Conservation (phyloP, 2,797 vertebrate species). For the Poliocrania exsul region DNA sequence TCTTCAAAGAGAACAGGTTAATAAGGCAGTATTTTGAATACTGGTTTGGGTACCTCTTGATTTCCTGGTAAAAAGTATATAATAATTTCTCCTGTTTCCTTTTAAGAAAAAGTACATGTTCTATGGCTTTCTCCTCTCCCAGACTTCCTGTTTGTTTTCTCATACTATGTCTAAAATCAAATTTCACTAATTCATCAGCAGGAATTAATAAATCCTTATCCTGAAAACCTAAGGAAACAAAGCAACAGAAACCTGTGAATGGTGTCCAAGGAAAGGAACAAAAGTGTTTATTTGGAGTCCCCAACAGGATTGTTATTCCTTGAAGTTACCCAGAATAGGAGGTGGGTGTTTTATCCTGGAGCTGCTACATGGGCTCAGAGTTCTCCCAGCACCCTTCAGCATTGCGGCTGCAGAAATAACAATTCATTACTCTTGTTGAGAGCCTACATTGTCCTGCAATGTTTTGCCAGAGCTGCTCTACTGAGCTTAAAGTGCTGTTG, state of each 20-base stretch:
- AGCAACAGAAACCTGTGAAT: not conserved
- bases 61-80: not conserved
- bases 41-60: not conserved
- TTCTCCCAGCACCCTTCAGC: not conserved
- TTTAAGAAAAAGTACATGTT: not conserved
- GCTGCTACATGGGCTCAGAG: not conserved
- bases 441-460: not conserved
- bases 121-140: not conserved
- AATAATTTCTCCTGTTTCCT: not conserved
- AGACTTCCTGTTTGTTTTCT: constrained; percentile 30
- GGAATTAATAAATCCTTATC: constrained; percentile 21
- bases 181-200: not conserved
- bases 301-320: not conserved
- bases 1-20: not conserved
- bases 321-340: not conserved
- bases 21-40: not conserved
- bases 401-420: not conserved
- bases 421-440: not conserved
- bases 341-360: not conserved
- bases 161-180: not conserved
- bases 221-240: not conserved
- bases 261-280: not conserved
- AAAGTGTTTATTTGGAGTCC: not conserved
- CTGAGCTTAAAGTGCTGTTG: not conserved
- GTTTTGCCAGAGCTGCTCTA: not conserved